These are phyloP conservation scores for Cyclophora punctaria DNA, from an alignment of 2,888 invertebrate genomes.

Conservation along the genomic window DNA sequence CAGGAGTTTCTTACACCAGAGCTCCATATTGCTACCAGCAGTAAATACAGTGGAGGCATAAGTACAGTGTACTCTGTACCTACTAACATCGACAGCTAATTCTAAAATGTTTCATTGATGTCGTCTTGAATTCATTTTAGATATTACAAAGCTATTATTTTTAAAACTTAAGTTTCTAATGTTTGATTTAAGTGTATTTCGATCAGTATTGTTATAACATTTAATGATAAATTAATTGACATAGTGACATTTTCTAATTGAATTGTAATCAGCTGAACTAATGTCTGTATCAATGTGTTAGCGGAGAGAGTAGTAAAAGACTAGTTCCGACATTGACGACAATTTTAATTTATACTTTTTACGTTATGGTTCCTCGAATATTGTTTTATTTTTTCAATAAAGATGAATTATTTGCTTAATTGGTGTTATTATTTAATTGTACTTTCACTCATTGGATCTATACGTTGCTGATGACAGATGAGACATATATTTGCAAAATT, in stretches of 20 bases:
- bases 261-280: neutral
- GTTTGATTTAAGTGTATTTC: conserved; percentile 17
- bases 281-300: conserved; percentile 4
- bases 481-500: too few species aligned
- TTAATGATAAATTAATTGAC: conserved; percentile 19
- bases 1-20: neutral
- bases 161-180: conserved; percentile 1
- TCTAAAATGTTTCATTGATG: neutral
- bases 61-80: neutral
- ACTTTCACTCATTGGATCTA: too few species aligned
- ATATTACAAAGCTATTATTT: too few species aligned
- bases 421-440: neutral
- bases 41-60: too few species aligned
- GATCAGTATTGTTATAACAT: conserved; percentile 41
- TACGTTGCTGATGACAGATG: too few species aligned
- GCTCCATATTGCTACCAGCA: neutral
- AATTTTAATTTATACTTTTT: conserved; percentile 16
- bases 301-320: conserved; percentile 59
- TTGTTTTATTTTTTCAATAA: conserved; percentile 27
- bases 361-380: conserved; percentile 26
- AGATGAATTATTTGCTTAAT: conserved; percentile 7
- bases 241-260: conserved; percentile 1
- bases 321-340: conserved; percentile 26
- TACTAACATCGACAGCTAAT: neutral
- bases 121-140: too few species aligned